phyloP scores from a whole-genome alignment of 2,797 vertebrate genomes.

The Hoplostethus mediterraneus region DNA sequence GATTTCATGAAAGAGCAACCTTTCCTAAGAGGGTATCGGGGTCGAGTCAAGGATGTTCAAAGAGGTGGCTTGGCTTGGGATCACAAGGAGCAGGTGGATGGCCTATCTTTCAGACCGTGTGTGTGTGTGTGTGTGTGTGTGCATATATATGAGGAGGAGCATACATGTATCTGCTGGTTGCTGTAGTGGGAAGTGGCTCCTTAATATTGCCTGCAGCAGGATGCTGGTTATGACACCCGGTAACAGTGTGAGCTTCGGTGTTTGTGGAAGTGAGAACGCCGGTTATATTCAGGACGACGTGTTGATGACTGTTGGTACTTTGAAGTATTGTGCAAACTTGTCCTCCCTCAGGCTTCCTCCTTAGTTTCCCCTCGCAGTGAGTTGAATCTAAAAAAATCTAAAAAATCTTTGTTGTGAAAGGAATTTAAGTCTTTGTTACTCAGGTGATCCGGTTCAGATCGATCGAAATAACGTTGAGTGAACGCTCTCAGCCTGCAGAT shows the following conservation, averaged over 20 bases:
- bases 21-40: slow-evolving; percentile 13
- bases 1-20: slow-evolving; percentile 9
- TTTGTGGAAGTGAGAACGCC: slow-evolving; percentile 47
- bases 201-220: slow-evolving; percentile 43
- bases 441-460: background rate
- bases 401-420: background rate
- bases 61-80: slow-evolving; percentile 5
- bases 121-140: background rate
- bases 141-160: slow-evolving; percentile 11
- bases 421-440: background rate
- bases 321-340: slow-evolving; percentile 12
- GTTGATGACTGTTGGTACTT: slow-evolving; percentile 13
- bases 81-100: slow-evolving; percentile 13
- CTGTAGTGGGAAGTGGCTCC: slow-evolving; percentile 16
- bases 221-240: slow-evolving; percentile 44
- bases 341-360: background rate
- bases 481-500: background rate
- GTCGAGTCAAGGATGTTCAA: slow-evolving; percentile 14
- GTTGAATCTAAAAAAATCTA: background rate
- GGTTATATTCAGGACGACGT: slow-evolving; percentile 14
- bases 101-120: slow-evolving; percentile 10
- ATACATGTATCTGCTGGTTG: slow-evolving; percentile 10
- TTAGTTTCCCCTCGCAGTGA: background rate
- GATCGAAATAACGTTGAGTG: background rate
- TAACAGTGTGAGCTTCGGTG: slow-evolving; percentile 18